Evolutionary conservation across 2,888 invertebrate genomes (phyloP), one percentile per base, ranked within the genome.

Genomic region (Agrilus cyanescens): DNA sequence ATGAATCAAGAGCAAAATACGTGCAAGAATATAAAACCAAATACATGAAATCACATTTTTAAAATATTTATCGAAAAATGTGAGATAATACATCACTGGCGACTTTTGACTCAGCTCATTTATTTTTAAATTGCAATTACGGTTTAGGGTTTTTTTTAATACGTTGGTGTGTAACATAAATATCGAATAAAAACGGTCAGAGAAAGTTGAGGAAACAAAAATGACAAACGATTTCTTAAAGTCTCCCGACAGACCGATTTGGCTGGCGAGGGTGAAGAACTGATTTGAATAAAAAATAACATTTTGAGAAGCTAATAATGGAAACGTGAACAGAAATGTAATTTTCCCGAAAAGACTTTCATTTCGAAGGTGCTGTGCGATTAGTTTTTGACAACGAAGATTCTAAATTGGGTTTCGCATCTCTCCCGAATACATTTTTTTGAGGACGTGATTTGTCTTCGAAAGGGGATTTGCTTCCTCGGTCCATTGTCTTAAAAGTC

Each of bases 211-310:
- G 61, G 63, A 62, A 61, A 59, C 59, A 55, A 49, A 52, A 57
- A 64, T 64, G 65, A 65, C 64, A 65, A 65, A 65, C 62, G 65
- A 62, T 61, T 55, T 52, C 52, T 48, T 54, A 58, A 59, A 56
- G 57, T 57, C 55, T 54, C 47, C 38, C 52, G 56, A 54, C 57
- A 53, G 52, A 52, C 50, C 49, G 50, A 53, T 53, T 48, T 48
- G 49, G 44, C 48, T 50, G 49, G 46, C 46, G 50, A 47, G 51
- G 42, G 47, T 32, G 45, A 42, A 51, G 40, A 54, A 53, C 53
- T 55, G 63, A 67, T 67, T 66, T 67, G 66, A 67, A 67, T 67
- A 66, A 65, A 66, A 65, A 65, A 65, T 65, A 65, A 64, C 65
- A 64, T 65, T 60, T 59, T 56, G 58, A 57, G 62, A 65, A 67